Evolutionary conservation across 2,113 vertebrate species (phyloP).

Genomic region (Quiscalus mexicanus): DNA sequence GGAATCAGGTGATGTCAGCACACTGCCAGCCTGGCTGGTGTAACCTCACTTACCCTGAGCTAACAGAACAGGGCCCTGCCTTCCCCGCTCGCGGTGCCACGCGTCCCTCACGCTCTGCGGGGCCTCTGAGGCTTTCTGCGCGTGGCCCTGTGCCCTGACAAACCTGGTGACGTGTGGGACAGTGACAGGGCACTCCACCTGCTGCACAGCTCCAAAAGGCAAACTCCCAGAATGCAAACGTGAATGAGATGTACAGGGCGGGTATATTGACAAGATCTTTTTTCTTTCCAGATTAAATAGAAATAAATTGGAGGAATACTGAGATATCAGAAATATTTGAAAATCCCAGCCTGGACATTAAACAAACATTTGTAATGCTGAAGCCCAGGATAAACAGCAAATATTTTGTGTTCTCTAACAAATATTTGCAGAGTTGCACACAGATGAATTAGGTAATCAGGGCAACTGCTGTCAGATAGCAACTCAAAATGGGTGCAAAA

Average conservation of each 20-base stretch:
- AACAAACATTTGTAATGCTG: background rate
- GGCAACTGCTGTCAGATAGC: background rate
- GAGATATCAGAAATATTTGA: background rate
- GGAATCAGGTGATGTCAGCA: conserved; percentile 52
- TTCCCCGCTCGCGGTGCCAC: background rate
- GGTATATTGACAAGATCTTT: background rate
- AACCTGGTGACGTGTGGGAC: background rate
- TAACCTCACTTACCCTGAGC: background rate
- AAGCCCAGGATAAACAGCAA: background rate
- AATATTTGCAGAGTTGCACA: conserved; percentile 21
- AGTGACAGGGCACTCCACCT: background rate
- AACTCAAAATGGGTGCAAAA: background rate
- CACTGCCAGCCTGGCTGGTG: background rate
- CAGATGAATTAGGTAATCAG: conserved; percentile 6
- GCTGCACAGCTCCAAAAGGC: background rate
- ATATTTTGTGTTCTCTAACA: conserved; percentile 33
- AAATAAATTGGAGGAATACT: background rate
- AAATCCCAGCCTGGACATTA: background rate
- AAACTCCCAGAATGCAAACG: background rate
- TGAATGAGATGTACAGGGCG: background rate
- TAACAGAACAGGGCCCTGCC: background rate
- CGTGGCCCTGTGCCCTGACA: background rate
- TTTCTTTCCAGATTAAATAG: background rate
- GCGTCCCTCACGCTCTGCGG: rapidly evolving
- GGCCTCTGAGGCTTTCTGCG: background rate